These are phyloP conservation scores for Peromyscus californicus DNA, from an alignment of 2,113 vertebrate species.

Conservation along the genomic window DNA sequence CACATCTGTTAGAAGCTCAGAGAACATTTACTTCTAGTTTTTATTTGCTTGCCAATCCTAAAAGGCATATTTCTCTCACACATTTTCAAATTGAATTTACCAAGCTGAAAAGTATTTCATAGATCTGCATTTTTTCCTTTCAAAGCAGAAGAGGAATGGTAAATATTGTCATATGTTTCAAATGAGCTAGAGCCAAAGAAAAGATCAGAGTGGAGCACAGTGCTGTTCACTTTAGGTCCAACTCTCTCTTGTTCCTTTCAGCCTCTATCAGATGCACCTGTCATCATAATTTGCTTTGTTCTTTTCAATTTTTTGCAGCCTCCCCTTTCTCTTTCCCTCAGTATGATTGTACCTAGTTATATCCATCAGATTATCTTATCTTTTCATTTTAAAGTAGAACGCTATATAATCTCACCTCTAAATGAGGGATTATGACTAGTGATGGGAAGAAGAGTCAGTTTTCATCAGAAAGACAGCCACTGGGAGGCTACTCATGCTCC, in stretches of 20 bases:
- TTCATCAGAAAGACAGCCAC: neutral
- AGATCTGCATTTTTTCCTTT: neutral
- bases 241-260: neutral
- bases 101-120: neutral
- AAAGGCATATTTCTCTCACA: neutral
- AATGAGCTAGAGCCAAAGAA: neutral
- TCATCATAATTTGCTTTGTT: rapidly evolving
- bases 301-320: neutral
- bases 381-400: neutral
- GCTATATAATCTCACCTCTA: too few species aligned
- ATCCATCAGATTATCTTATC: neutral
- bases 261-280: too few species aligned
- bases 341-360: neutral
- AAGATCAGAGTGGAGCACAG: rapidly evolving
- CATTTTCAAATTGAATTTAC: neutral
- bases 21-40: neutral
- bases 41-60: neutral
- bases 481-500: neutral
- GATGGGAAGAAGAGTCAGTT: neutral
- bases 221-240: rapidly evolving
- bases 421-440: too few species aligned
- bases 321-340: neutral
- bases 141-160: neutral
- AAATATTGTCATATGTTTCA: neutral
- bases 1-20: neutral